phyloP scores from a whole-genome alignment of 2,113 vertebrate genomes.

The Dryoscopus gambensis region DNA sequence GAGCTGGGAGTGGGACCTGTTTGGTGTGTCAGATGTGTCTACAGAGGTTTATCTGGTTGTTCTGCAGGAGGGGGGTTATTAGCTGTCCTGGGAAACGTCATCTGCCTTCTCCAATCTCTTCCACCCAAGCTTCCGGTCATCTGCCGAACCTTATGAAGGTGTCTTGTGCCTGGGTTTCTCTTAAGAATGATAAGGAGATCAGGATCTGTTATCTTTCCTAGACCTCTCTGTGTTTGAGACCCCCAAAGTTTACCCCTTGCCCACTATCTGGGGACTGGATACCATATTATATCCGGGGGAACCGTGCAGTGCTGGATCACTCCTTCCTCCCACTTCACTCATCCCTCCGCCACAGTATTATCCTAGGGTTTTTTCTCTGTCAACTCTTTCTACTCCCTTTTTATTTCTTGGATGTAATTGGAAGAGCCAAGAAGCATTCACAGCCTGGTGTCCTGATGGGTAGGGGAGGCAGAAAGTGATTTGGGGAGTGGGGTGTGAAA shows the following conservation, averaged over 20 bases:
- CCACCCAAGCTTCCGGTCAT: neutral
- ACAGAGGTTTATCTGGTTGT: neutral
- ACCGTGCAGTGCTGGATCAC: neutral
- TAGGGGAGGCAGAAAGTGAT: slow-evolving; percentile 15
- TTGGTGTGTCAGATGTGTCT: neutral
- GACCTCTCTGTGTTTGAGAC: neutral
- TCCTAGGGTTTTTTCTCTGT: neutral
- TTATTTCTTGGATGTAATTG: slow-evolving; percentile 11
- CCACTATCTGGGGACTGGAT: neutral
- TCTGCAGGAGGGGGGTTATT: neutral
- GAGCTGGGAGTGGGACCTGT: neutral
- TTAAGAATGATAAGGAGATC: neutral
- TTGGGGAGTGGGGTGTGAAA: slow-evolving; percentile 51
- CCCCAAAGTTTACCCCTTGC: neutral
- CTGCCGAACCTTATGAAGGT: neutral
- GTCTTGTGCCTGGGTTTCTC: neutral
- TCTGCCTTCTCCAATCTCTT: neutral
- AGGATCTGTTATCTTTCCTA: neutral
- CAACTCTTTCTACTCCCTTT: neutral
- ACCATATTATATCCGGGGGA: accelerated
- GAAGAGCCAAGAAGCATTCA: neutral
- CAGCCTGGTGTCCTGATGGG: slow-evolving; percentile 1
- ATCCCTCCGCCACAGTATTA: neutral
- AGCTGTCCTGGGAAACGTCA: neutral
- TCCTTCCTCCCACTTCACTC: neutral